These are phyloP conservation scores for Hipparchia sbordonii DNA, from an alignment of 2,888 invertebrate genomes.

Conservation along the genomic window DNA sequence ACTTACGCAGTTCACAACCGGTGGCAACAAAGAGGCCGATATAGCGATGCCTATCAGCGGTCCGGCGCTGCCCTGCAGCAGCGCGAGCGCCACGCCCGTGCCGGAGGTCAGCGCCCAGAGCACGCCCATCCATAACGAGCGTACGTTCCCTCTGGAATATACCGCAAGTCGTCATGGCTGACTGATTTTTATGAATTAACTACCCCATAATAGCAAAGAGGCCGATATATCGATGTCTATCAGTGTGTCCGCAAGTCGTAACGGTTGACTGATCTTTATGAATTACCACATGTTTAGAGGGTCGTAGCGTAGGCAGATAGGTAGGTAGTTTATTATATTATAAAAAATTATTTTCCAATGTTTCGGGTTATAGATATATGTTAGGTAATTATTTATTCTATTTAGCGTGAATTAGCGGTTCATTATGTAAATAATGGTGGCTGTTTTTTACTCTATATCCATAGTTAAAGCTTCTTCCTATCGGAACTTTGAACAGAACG, in stretches of 20 bases:
- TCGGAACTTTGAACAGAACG: too few species aligned
- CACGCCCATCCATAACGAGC: constrained; percentile 89
- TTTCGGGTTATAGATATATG: too few species aligned
- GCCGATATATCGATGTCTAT: too few species aligned
- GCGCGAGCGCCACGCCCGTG: constrained; percentile 92
- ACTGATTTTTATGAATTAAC: constrained; percentile 14
- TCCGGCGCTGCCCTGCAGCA: constrained; percentile 92
- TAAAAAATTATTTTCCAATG: too few species aligned
- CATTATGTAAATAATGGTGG: too few species aligned
- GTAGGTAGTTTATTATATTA: too few species aligned
- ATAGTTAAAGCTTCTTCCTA: too few species aligned
- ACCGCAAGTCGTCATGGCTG: not conserved
- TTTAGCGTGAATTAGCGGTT: too few species aligned
- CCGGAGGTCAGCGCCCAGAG: constrained; percentile 89
- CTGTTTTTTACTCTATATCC: too few species aligned
- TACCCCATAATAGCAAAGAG: not conserved
- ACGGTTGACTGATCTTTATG: not conserved
- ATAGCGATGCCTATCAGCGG: constrained; percentile 95
- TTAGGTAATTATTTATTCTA: too few species aligned
- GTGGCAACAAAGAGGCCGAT: constrained; percentile 92
- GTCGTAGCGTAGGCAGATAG: too few species aligned
- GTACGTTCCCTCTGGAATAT: constrained; percentile 85
- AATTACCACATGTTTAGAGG: too few species aligned
- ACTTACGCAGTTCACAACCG: constrained; percentile 92
- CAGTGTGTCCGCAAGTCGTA: not conserved